phyloP scores from a whole-genome alignment of 1,140 invertebrate genomes.

The Ruditapes philippinarum region DNA sequence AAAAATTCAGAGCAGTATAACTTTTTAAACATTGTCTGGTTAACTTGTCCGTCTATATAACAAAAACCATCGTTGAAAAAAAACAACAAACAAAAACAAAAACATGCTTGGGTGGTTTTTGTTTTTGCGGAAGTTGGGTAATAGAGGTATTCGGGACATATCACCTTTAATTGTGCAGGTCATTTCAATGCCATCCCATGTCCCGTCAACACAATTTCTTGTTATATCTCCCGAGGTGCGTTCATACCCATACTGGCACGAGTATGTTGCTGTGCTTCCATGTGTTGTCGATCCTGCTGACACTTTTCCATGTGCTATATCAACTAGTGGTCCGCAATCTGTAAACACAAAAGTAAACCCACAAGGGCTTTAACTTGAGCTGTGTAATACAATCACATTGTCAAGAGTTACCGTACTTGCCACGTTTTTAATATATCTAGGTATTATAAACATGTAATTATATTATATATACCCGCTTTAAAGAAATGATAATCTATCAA shows the following conservation, averaged over 20 bases:
- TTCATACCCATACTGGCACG: background rate
- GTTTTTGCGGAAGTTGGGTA: too few species aligned
- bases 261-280: background rate
- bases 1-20: background rate
- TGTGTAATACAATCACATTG: too few species aligned
- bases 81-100: background rate
- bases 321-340: background rate
- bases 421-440: too few species aligned
- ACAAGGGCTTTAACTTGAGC: too few species aligned
- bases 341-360: too few species aligned
- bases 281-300: background rate
- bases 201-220: background rate
- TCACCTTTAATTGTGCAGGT: background rate
- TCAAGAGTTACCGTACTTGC: too few species aligned
- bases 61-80: background rate
- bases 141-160: too few species aligned
- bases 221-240: background rate
- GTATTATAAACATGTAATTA: background rate
- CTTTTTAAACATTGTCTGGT: background rate
- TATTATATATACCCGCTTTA: background rate
- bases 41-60: too few species aligned
- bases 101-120: too few species aligned
- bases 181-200: background rate
- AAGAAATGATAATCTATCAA: too few species aligned
- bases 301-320: background rate